Percentiles rank a stretch among this genome's conserved stretches.
These are phyloP conservation scores for Progne subis DNA, from an alignment of 2,113 vertebrate species.

Conservation along the genomic window DNA sequence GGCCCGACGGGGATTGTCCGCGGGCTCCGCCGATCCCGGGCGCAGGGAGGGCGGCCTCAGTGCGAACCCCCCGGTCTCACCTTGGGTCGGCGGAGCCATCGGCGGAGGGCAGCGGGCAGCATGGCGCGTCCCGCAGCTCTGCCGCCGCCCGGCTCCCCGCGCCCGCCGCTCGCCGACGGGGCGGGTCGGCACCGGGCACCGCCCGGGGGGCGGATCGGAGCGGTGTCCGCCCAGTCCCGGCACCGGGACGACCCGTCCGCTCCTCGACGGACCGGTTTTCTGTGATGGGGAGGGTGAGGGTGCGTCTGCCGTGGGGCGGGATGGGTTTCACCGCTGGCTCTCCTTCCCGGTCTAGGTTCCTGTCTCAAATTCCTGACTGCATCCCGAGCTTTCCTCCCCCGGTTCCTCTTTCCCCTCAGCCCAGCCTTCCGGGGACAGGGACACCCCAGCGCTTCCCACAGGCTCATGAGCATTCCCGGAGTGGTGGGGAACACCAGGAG, in stretches of 20 bases:
- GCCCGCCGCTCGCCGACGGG: conserved; percentile 30
- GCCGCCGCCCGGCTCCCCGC: conserved; percentile 9
- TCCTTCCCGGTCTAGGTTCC: background rate
- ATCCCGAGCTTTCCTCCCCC: background rate
- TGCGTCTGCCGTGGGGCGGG: background rate
- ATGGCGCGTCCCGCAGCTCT: conserved; percentile 30
- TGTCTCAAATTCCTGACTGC: background rate
- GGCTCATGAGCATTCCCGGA: background rate
- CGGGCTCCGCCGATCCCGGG: background rate
- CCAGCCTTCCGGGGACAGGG: background rate
- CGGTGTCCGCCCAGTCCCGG: background rate
- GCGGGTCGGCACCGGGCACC: conserved; percentile 4
- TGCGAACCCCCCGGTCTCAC: background rate
- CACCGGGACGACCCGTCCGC: background rate
- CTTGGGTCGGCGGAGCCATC: conserved; percentile 73
- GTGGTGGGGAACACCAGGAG: background rate
- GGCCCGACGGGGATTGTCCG: background rate
- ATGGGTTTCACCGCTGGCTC: background rate
- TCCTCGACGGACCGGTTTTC: background rate
- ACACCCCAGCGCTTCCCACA: too few species aligned
- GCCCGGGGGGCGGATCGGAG: background rate
- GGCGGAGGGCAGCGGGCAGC: conserved; percentile 67
- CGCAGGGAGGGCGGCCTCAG: too few species aligned
- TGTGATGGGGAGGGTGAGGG: background rate
- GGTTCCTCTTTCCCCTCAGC: background rate